phyloP scores from a whole-genome alignment of 2,113 vertebrate species.

The Philantomba maxwellii region DNA sequence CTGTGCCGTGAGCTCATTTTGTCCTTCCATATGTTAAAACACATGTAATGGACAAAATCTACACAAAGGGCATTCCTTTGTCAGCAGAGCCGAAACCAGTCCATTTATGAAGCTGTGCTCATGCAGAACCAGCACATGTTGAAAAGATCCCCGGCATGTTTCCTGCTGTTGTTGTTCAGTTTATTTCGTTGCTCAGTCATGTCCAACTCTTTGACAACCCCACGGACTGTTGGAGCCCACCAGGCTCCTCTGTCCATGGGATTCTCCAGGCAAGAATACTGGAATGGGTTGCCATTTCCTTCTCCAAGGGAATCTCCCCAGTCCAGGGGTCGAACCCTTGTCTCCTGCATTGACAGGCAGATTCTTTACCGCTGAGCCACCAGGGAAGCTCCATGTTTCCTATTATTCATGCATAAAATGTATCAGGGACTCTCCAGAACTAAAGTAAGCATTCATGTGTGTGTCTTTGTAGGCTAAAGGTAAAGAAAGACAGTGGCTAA shows the following conservation, averaged over 20 bases:
- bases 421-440: background rate
- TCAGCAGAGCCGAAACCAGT: conserved; percentile 1
- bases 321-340: background rate
- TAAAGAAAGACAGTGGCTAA: conserved; percentile 96
- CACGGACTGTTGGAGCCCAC: background rate
- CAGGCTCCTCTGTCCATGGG: background rate
- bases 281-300: background rate
- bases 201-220: background rate
- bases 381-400: background rate
- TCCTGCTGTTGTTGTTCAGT: background rate
- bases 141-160: background rate
- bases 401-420: background rate
- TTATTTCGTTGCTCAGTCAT: background rate
- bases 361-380: background rate
- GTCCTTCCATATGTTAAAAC: conserved; percentile 36
- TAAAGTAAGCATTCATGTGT: background rate
- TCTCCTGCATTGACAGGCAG: background rate
- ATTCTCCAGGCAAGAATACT: background rate
- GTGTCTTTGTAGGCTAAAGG: conserved; percentile 90
- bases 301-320: background rate
- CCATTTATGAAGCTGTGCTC: background rate
- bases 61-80: conserved; percentile 22
- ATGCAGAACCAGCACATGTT: conserved; percentile 19
- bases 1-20: background rate
- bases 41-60: conserved; percentile 15